Percentiles rank a stretch among this genome's conserved stretches.
phyloP scores from a whole-genome alignment of 2,888 invertebrate genomes.

The Protula sp. region DNA sequence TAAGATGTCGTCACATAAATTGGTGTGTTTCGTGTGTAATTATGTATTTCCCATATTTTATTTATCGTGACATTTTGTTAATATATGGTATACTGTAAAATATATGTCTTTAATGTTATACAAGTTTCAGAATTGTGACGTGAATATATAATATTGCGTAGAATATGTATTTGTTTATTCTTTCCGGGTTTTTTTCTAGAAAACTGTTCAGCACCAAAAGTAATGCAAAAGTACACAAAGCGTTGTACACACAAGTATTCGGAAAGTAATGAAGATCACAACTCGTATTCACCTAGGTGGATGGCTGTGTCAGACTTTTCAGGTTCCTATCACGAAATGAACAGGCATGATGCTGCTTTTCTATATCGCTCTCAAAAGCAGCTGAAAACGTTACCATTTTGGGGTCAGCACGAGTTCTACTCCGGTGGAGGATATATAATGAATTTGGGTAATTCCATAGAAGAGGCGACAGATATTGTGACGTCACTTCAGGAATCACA shows the following conservation, averaged over 20 bases:
- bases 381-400: slow-evolving; percentile 13
- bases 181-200: no score
- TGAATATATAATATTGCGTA: no score
- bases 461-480: slow-evolving; percentile 12
- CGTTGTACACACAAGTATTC: not conserved
- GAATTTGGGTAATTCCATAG: slow-evolving; percentile 23
- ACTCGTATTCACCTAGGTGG: not conserved
- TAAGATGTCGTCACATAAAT: no score
- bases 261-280: not conserved
- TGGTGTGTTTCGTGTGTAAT: no score
- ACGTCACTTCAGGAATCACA: slow-evolving; percentile 19
- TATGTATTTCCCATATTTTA: no score
- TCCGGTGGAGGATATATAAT: slow-evolving; percentile 39
- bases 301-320: not conserved
- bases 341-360: not conserved
- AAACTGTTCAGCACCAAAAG: not conserved
- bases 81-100: no score
- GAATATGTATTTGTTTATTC: no score
- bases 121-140: no score
- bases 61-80: no score
- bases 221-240: not conserved
- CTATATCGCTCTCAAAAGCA: not conserved
- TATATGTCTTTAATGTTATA: no score
- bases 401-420: slow-evolving; percentile 28
- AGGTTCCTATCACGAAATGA: not conserved